Conservation (phyloP, 2,797 vertebrate species). For the Cottoperca gobio region DNA sequence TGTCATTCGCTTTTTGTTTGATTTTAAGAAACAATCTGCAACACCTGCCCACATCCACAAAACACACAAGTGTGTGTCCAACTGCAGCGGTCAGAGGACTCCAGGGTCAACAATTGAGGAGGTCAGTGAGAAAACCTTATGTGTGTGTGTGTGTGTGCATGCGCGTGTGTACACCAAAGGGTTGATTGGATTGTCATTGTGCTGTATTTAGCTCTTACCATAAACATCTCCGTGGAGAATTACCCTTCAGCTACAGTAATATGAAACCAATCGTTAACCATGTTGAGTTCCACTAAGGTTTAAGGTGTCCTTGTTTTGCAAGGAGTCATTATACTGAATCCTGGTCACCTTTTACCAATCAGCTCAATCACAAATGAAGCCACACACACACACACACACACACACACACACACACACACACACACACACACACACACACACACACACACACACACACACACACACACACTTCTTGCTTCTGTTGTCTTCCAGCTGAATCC, state of each 20-base stretch:
- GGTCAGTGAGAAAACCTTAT: constrained; percentile 22
- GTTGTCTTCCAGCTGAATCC: constrained; percentile 56
- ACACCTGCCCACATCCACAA: background rate
- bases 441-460: constrained; percentile 10
- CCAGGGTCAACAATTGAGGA: constrained; percentile 27
- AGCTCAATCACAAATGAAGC: constrained; percentile 40
- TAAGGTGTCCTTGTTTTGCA: constrained; percentile 53
- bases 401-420: too few relatives aligned
- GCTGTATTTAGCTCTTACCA: constrained; percentile 58
- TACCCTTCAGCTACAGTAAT: constrained; percentile 63
- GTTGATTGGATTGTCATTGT: constrained; percentile 71
- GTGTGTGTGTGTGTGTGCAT: constrained; percentile 17
- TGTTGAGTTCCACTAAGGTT: constrained; percentile 27
- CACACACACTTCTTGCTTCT: constrained; percentile 9
- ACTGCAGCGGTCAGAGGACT: constrained; percentile 22
- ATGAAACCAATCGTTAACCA: constrained; percentile 61
- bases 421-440: constrained; percentile 12
- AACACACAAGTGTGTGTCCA: constrained; percentile 6
- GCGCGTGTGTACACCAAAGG: constrained; percentile 6
- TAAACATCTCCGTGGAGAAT: constrained; percentile 57
- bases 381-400: background rate
- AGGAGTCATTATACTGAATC: constrained; percentile 37
- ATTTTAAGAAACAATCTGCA: background rate
- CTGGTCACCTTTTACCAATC: constrained; percentile 65
- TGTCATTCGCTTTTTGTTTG: background rate